Conservation (phyloP, 2,797 vertebrate genomes). For the Hypotaenidia philippensis region DNA sequence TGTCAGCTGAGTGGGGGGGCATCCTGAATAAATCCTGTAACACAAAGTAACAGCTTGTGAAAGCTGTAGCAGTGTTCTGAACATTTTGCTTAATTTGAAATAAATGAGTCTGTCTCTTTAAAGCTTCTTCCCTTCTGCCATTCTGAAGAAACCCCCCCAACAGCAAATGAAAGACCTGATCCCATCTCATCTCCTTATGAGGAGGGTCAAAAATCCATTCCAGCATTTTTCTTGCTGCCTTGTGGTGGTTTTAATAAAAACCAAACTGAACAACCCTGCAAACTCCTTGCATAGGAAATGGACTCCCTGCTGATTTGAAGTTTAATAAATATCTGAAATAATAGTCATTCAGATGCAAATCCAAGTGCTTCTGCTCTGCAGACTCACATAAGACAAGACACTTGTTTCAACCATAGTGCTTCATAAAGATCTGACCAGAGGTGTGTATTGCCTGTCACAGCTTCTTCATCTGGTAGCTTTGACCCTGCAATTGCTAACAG, state of each 20-base stretch:
- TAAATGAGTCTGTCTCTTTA: neutral
- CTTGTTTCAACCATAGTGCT: neutral
- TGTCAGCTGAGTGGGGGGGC: neutral
- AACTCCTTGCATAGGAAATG: neutral
- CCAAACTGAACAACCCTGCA: neutral
- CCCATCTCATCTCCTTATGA: neutral
- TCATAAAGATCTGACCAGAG: neutral
- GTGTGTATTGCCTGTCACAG: neutral
- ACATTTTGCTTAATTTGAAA: neutral
- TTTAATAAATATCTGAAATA: neutral
- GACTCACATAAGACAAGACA: neutral
- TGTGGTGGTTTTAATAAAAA: neutral
- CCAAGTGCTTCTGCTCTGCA: neutral
- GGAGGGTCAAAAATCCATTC: neutral
- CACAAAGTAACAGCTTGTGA: neutral
- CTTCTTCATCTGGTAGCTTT: neutral
- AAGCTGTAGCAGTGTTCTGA: neutral
- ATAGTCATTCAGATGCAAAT: neutral
- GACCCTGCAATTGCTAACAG: neutral
- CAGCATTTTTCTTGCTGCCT: neutral
- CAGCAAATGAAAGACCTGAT: neutral
- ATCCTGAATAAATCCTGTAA: neutral
- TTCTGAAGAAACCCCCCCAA: neutral
- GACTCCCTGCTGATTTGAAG: neutral
- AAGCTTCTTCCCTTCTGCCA: neutral